Evolutionary conservation across 2,797 vertebrate genomes (phyloP), one percentile per base, ranked within the genome.

Genomic region (Argya squamiceps): DNA sequence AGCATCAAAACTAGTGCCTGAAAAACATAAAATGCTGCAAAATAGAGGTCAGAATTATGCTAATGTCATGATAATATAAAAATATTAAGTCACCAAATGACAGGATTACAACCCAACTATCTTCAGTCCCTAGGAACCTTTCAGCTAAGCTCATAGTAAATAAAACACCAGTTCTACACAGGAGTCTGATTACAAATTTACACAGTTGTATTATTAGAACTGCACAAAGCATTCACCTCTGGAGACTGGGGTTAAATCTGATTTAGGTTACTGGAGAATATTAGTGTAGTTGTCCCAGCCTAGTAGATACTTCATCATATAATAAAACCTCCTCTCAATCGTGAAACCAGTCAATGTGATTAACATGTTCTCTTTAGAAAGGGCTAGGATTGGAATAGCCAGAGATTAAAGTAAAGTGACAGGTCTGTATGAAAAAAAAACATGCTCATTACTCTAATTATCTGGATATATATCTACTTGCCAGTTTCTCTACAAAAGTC

Each of bases 31-130:
- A 98, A 97, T 75, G 88, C 92, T 97, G 94, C 94, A 97, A 97
- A 97, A 97, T 73, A 97, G 95, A 97, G 96, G 96, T 97, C 97
- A 97, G 96, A 98, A 97, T 97, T 98, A 98, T 98, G 97, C 95
- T 97, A 97, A 98, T 98, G 94, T 93, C 94, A 96, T 96, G 88
- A 97, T 97, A 97, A 97, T 97, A 96, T 97, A 97, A 98, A 95
- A 98, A 98, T 97, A 98, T 98, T 96, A 98, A 98, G 97, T 98
- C 96, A 95, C 97, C 95, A 98, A 98, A 97, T 98, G 97, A 98
- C 97, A 98, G 97, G 97, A 98, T 98, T 98, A 97, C 94, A 98
- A 84, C 95, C 73, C 95, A 95, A 79, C 85, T 97, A 89, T 96
- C 96, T 95, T 97, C 81, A 94, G 77, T 97, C 95, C 96, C 95